These are phyloP conservation scores for Xanthia icteritia DNA, from an alignment of 2,888 invertebrate genomes.

Conservation along the genomic window DNA sequence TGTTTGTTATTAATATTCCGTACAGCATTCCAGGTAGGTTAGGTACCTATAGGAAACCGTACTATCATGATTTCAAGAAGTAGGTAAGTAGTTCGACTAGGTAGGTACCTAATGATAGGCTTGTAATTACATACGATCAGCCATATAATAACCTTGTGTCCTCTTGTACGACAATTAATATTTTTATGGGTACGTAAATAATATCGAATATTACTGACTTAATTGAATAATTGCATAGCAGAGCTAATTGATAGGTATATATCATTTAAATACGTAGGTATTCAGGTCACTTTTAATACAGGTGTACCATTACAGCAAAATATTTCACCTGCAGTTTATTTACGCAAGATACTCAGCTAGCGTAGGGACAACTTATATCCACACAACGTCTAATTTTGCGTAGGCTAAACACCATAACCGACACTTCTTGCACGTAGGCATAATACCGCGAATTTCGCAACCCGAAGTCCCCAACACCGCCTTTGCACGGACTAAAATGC, in stretches of 20 bases:
- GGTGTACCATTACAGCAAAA: conserved; percentile 32
- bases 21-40: neutral
- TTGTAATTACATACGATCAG: conserved; percentile 29
- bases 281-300: conserved; percentile 22
- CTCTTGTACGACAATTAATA: conserved; percentile 35
- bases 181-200: conserved; percentile 14
- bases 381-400: conserved; percentile 62
- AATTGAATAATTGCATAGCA: conserved; percentile 55
- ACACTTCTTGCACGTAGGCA: conserved; percentile 41
- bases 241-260: conserved; percentile 41
- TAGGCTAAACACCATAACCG: conserved; percentile 64
- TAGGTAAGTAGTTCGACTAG: conserved; percentile 15
- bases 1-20: neutral
- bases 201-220: conserved; percentile 32
- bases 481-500: conserved; percentile 27
- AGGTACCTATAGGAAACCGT: neutral
- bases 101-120: conserved; percentile 1
- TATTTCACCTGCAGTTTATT: conserved; percentile 62
- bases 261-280: conserved; percentile 37
- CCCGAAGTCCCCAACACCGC: conserved; percentile 15
- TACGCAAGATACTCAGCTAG: conserved; percentile 50
- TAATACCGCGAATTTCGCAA: conserved; percentile 61
- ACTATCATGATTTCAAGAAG: conserved; percentile 18
- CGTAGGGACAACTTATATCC: conserved; percentile 46
- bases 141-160: conserved; percentile 11